Percentiles rank a stretch among this genome's conserved stretches.
Conservation (phyloP, 2,797 vertebrate species). For the Crocodylus rhombifer region DNA sequence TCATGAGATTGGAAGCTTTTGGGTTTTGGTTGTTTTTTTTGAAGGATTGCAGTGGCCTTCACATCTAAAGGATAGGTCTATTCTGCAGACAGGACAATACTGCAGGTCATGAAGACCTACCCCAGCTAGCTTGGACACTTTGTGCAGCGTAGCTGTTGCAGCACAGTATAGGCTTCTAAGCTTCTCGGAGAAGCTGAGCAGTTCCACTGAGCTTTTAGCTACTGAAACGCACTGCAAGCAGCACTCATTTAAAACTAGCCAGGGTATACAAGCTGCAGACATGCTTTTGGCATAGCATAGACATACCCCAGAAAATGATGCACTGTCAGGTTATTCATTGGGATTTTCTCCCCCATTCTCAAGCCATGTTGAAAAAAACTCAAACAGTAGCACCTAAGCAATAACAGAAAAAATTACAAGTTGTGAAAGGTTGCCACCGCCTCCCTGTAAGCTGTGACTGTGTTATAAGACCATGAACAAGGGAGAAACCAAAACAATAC, state of each 20-base stretch:
- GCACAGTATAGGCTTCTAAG: not conserved
- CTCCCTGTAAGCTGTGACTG: not conserved
- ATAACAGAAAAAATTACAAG: not conserved
- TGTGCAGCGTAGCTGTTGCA: not conserved
- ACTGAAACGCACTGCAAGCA: not conserved
- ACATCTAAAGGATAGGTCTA: not conserved
- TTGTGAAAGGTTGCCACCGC: not conserved
- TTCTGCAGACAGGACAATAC: not conserved
- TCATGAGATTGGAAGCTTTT: not conserved
- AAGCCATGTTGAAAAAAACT: not conserved
- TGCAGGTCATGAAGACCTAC: not conserved
- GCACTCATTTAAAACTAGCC: not conserved
- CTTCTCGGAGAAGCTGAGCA: not conserved
- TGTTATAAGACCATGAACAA: conserved; percentile 45
- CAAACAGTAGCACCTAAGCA: not conserved
- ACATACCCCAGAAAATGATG: not conserved
- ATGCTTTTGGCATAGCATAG: not conserved
- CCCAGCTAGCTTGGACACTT: not conserved
- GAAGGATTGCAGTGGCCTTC: not conserved
- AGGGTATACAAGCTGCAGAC: no score
- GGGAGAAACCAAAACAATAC: not conserved
- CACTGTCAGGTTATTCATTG: not conserved
- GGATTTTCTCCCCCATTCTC: not conserved
- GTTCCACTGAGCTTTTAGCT: not conserved
- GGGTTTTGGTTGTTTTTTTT: not conserved